Conservation (phyloP, 1,140 invertebrate species). For the Scaptomyza montana region DNA sequence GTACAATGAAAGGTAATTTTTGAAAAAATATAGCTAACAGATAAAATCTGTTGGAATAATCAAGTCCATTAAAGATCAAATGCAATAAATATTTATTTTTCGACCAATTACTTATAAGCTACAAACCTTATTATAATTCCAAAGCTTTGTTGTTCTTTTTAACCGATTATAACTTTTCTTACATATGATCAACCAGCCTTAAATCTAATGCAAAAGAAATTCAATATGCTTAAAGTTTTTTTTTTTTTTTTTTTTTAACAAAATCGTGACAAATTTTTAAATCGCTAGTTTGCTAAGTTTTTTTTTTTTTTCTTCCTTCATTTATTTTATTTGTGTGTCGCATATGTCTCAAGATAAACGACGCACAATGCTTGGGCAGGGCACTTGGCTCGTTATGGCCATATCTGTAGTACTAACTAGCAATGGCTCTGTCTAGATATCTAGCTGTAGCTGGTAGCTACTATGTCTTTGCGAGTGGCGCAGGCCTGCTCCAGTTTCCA, state of each 20-base stretch:
- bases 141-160: too few species aligned
- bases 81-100: too few species aligned
- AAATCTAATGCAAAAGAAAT: conserved; percentile 29
- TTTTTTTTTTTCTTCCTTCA: background rate
- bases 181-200: background rate
- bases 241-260: conserved; percentile 13
- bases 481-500: conserved; percentile 70
- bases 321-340: conserved; percentile 6
- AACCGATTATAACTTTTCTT: background rate
- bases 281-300: conserved; percentile 14
- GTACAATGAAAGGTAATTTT: too few species aligned
- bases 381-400: conserved; percentile 34
- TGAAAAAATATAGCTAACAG: too few species aligned
- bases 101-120: too few species aligned
- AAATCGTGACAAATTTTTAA: conserved; percentile 70
- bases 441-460: conserved; percentile 29
- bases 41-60: too few species aligned
- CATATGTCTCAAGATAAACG: conserved; percentile 40
- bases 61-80: too few species aligned
- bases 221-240: conserved; percentile 32
- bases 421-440: conserved; percentile 19
- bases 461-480: conserved; percentile 31
- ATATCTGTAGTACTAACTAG: conserved; percentile 28
- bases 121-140: too few species aligned
- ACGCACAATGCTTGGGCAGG: conserved; percentile 30